Evolutionary conservation across 2,888 invertebrate species (phyloP).

Genomic region (Stenotaenia linearis): DNA sequence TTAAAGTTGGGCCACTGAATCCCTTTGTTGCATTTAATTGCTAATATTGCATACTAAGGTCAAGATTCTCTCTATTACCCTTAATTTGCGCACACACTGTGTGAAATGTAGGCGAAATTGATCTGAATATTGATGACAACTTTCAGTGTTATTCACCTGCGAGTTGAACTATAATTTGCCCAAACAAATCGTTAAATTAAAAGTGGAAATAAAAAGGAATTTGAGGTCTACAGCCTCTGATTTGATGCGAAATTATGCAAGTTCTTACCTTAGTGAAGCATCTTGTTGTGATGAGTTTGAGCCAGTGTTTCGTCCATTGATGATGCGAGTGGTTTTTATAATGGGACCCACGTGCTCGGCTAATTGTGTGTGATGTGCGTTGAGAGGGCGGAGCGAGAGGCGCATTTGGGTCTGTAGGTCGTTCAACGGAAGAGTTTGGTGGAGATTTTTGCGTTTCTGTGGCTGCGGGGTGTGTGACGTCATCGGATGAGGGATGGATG

Average conservation of each 20-base stretch:
- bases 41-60: neutral
- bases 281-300: no score
- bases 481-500: neutral
- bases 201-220: neutral
- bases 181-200: neutral
- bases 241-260: neutral
- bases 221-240: neutral
- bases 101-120: constrained; percentile 1
- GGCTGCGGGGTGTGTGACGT: neutral
- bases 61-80: neutral
- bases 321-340: neutral
- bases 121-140: neutral
- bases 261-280: neutral
- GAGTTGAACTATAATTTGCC: neutral
- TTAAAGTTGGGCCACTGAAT: neutral
- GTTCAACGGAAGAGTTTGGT: neutral
- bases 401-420: constrained; percentile 26
- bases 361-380: neutral
- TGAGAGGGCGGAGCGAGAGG: neutral
- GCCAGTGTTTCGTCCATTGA: constrained; percentile 17
- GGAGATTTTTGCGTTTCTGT: neutral
- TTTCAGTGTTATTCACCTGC: neutral
- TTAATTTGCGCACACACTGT: neutral
- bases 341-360: neutral
- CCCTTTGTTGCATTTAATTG: neutral